Base-by-base conservation (phyloP, 2,797 vertebrate species). In the Myiotriccus ornatus region DNA sequence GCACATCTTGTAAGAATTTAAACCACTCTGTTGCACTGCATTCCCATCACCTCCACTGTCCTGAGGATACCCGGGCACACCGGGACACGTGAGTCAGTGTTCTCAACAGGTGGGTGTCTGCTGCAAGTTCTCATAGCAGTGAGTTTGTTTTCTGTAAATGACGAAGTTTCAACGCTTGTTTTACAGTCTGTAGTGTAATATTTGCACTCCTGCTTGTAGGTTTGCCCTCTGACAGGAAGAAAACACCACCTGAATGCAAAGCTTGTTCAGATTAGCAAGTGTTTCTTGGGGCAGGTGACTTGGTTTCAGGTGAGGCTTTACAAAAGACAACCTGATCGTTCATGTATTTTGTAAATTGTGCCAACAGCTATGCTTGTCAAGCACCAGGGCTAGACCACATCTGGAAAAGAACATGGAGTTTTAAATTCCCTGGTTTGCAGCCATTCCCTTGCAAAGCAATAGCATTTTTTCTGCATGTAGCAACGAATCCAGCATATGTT, bases 111-210 rank as follows among this genome's bases (percentile, higher is more conserved):
- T 10, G 23, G 32, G 39, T 70, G 60, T 23, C 62, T 78, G 1
- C 41, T 24, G 19, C 13, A 0, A 6, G 6, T 16, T 39, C 0
- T 14, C 32, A 2, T 3, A 11, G 43, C 70, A 23, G 4, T 0
- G 3, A 2, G 0, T 14, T 69, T 14, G 7, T 46, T 53, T 44
- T 9, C 52, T 25, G 1, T 6, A 11, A 59, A 22, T 47, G 0
- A 4, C 5, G 0, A 24, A 27, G 4, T 37, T 44, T n/a, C 23
- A 0, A 13, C 0, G 0, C 13, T 20, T 2, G 32, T 34, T 71
- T 39, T 4, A 6, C 44, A 9, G 15, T 7, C 32, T 6, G 32
- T 28, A 2, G 41, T 0, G 24, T 3, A 2, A 22, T 16, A 5
- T 32, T 80, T 46, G 56, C 16, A 3, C 55, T 85, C 43, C 50